Base-by-base conservation (phyloP, 2,888 invertebrate species). In the Caradrina clavipalpis region DNA sequence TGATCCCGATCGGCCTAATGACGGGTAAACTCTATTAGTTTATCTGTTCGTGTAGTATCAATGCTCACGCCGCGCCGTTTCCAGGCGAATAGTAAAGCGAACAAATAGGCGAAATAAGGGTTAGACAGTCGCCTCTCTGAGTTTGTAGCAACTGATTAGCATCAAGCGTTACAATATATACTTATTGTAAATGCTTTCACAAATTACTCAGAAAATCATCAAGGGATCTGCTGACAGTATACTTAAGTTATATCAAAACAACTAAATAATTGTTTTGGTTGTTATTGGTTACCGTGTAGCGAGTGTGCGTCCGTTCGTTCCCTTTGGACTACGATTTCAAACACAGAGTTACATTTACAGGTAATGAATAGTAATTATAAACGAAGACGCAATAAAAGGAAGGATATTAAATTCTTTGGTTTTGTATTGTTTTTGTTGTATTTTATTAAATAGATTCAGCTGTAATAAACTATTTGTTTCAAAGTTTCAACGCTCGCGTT, bases 401-500 rank as follows among this genome's bases (percentile, higher is more conserved):
- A 19, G 19, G 7, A n/a, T 19, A n/a, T 19, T 49, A 15, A 17
- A 5, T 45, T 45, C 8, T 10, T 49, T 47, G n/a, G 13, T 47
- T 17, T 42, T 15, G 42, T 42, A 42, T 13, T 42, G 13, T n/a
- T 17, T 17, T n/a, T n/a, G 47, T 47, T 47, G n/a, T 47, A n/a
- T 13, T 64, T 35, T 15, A 2, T 5, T 15, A 45, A 10, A n/a
- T 11, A 15, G n/a, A 4, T 45, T 31, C n/a, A 45, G 11, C 31
- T 6, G 21, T 47, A 39, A 26, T 39, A 39, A 47, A 39, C 6
- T 19, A 26, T 65, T 45, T 45, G 15, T 35, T 31, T 47, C 6
- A 35, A 47, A 42, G 13, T 42, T 10, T 45, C 5, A 35, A 71
- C 50, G 73, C 13, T 49, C 45, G n/a, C n/a, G 31, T n/a, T n/a